These are phyloP conservation scores for Lontra canadensis DNA, from an alignment of 2,113 vertebrate species.

Conservation along the genomic window DNA sequence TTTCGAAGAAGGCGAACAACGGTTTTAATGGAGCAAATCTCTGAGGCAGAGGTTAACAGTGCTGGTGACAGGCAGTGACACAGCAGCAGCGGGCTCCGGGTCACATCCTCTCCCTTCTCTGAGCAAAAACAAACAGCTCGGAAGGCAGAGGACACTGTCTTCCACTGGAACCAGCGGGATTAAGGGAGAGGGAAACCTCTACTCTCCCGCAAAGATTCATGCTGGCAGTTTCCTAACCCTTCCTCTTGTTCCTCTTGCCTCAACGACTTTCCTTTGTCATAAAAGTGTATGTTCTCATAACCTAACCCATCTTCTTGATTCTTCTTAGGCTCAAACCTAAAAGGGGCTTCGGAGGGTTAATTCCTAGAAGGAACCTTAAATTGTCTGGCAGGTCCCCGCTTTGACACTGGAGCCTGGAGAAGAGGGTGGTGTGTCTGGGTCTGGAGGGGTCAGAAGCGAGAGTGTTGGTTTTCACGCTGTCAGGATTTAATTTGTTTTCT, in stretches of 20 bases:
- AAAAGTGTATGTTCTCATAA: not conserved
- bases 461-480: not conserved
- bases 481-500: not conserved
- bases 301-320: not conserved
- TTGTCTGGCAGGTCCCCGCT: not conserved
- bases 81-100: too few species aligned
- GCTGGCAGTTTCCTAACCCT: not conserved
- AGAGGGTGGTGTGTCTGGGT: not conserved
- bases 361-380: too few species aligned
- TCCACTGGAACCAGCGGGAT: rapidly evolving
- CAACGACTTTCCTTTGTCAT: not conserved
- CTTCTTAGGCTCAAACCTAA: not conserved
- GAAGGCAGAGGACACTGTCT: not conserved
- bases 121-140: not conserved
- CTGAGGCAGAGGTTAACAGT: not conserved
- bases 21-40: rapidly evolving
- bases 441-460: rapidly evolving
- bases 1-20: not conserved
- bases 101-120: not conserved
- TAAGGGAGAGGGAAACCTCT: not conserved
- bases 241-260: not conserved
- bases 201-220: not conserved
- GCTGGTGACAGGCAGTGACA: not conserved
- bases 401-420: not conserved
- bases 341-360: not conserved